Evolutionary conservation across 2,888 invertebrate genomes (phyloP), one percentile per base, ranked within the genome.

Genomic region (Amiota communis): DNA sequence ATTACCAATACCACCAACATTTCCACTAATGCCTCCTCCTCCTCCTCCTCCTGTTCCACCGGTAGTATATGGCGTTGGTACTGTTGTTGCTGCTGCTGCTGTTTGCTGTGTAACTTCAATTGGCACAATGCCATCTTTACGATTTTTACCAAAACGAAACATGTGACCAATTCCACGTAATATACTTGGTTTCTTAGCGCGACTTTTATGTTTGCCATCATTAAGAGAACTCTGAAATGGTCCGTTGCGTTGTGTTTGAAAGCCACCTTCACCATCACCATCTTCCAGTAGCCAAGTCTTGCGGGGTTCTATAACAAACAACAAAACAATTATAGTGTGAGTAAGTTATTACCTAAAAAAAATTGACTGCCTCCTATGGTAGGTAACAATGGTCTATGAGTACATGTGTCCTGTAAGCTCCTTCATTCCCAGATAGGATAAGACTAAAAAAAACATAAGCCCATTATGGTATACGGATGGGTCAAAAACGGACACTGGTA

Each of bases 211-310:
- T 83, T 93, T 93, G 65, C 91, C 91, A 81, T 93, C 92, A 91
- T 96, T 93, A 10, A 96, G 89, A 0, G 96, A 96, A 1, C 95
- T 95, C 85, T 96, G 96, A 75, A 95, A 93, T 8, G 95, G 95
- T 2, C 93, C 93, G 47, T 93, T 93, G 57, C 93, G 90, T 80
- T 92, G 92, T n/a, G 90, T 90, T 78, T 95, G 95, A 74, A 95
- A 95, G 10, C 95, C 95, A 65, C 91, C 91, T 59, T 92, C 92
- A 10, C 91, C 91, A 11, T 92, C 92, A 68, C 92, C 53, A 81
- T 95, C 95, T 85, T 95, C 95, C 15, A 95, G 92, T 74, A 95
- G 89, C 95, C 95, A 95, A 87, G 95, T 95, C 87, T 95, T 95
- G 78, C 94, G 92, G 17, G 95, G 94, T 90, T 92, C 90, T 89